A percentile compares a stretch with the other conserved stretches of the same genome.
Evolutionary conservation across 2,113 vertebrate genomes (phyloP).

Genomic region (Colistium nudipinnis): DNA sequence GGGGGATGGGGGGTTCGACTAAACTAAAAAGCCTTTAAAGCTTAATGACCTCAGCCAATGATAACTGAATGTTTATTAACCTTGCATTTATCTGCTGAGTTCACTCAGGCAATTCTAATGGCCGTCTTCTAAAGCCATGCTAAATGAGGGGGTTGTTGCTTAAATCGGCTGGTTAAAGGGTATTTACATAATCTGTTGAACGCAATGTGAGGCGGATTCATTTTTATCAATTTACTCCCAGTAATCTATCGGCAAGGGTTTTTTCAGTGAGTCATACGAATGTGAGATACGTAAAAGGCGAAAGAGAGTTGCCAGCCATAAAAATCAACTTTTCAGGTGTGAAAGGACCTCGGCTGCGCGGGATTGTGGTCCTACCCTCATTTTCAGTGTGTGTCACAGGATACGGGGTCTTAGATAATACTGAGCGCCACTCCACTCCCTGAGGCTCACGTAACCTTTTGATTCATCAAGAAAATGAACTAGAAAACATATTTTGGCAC

Average conservation of each 20-base stretch:
- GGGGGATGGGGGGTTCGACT: constrained; percentile 41
- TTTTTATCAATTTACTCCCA: constrained; percentile 28
- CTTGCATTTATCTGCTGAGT: constrained; percentile 55
- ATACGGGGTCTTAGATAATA: constrained; percentile 11
- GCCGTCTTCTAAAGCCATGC: constrained; percentile 43
- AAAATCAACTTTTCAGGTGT: neutral
- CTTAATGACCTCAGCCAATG: constrained; percentile 61
- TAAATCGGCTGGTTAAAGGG: constrained; percentile 50
- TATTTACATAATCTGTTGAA: constrained; percentile 37
- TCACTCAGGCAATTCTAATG: constrained; percentile 59
- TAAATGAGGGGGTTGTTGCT: constrained; percentile 64
- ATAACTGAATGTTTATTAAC: constrained; percentile 67
- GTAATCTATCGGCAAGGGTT: constrained; percentile 34
- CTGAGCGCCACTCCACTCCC: neutral
- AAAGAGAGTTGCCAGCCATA: neutral
- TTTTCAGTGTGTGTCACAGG: constrained; percentile 1
- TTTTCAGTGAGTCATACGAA: neutral
- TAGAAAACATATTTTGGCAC: neutral
- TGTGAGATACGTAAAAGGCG: neutral
- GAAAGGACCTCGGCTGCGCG: neutral
- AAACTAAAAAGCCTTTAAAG: constrained; percentile 73
- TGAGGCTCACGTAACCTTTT: constrained; percentile 1
- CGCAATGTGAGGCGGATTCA: constrained; percentile 31
- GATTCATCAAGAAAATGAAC: constrained; percentile 31
- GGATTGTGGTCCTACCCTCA: neutral